Conservation (phyloP, 2,888 invertebrate species). For the Leuctra nigra region DNA sequence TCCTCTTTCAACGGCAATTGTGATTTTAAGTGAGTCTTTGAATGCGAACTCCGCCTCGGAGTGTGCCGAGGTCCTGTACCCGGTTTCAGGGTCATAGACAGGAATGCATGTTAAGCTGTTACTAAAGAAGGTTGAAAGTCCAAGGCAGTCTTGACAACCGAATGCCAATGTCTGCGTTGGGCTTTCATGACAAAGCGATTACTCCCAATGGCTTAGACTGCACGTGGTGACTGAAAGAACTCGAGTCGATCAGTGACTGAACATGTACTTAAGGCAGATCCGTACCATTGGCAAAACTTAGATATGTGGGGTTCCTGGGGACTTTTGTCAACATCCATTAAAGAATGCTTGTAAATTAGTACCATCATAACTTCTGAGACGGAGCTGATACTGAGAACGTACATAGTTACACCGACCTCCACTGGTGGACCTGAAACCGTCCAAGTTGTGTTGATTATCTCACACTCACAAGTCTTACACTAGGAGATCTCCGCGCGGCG, state of each 20-base stretch:
- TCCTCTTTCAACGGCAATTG: too few species aligned
- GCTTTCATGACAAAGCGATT: constrained; percentile 1
- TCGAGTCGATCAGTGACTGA: background rate
- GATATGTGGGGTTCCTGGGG: too few species aligned
- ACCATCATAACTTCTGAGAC: constrained; percentile 99
- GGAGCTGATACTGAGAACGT: constrained; percentile 96
- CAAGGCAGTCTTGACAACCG: too few species aligned
- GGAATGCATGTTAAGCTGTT: constrained; percentile 17
- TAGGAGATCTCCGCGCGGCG: too few species aligned
- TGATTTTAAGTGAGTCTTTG: background rate
- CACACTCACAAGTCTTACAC: background rate
- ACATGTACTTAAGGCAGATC: constrained; percentile 1
- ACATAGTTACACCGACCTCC: constrained; percentile 96
- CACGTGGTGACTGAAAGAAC: background rate
- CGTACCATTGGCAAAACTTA: constrained; percentile 13
- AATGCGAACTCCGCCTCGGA: constrained; percentile 20
- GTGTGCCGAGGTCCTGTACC: constrained; percentile 25
- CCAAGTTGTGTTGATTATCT: constrained; percentile 14
- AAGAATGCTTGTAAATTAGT: constrained; percentile 43
- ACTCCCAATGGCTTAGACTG: too few species aligned
- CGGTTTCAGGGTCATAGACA: constrained; percentile 17
- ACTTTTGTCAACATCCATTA: background rate
- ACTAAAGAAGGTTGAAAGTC: constrained; percentile 16
- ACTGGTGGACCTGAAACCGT: constrained; percentile 87
- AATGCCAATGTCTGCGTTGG: too few species aligned